Base-by-base conservation (phyloP, 2,797 vertebrate species). In the Sphenodon punctatus region DNA sequence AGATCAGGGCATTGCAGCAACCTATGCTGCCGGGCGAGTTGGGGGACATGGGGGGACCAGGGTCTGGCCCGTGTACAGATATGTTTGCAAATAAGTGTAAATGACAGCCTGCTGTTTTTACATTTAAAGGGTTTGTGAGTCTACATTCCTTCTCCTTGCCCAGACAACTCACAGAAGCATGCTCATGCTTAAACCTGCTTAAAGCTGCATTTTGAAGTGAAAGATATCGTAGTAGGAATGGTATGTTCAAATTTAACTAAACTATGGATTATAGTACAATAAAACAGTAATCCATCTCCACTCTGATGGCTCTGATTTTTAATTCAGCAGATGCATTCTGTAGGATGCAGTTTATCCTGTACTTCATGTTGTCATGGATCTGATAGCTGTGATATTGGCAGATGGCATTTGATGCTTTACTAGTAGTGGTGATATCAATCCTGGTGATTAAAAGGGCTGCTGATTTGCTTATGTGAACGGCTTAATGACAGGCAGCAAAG, bases 401-500 rank as follows among this genome's bases (percentile, higher is more conserved):
- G 87, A 89, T 88, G 90, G 91, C 76, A 92, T 91, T 69, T 89
- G 90, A 80, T 93, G 85, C 81, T 92, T 94, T 93, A 86, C 88
- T 92, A 80, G 64, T 77, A 87, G 71, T 80, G 86, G 46, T 86
- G 56, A 39, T 89, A 91, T 92, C 80, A 88, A 84, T 92, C 89
- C 66, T 58, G 42, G 78, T 30, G 93, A 94, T 94, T 91, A 95
- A 94, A 93, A 89, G 89, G 60, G 87, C 92, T 93, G 84, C 82
- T 91, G 92, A 93, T 92, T 95, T 94, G 94, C 92, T 93, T 93
- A 87, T 86, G 89, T 90, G 67, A 67, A 93, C 89, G 87, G 90
- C 92, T 94, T 94, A 94, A 94, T 88, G 89, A 64, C 70, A 92
- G 83, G 87, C 78, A 94, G 82, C 23, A 66, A 87, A 77, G 80